phyloP scores from a whole-genome alignment of 2,797 vertebrate genomes.

The Hozukius guyotensis region DNA sequence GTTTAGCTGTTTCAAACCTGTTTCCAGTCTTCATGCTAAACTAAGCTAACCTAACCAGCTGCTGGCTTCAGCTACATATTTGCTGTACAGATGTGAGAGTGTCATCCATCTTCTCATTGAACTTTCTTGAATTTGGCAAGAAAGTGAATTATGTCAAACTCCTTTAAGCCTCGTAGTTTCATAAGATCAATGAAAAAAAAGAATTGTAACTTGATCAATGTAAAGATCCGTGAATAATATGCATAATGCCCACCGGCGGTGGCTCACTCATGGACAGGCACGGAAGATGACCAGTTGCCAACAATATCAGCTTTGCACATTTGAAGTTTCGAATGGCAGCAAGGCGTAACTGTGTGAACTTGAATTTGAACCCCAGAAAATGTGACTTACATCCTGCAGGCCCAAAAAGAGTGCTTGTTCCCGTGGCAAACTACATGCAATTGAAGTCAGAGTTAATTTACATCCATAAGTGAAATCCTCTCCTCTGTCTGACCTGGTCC shows the following conservation, averaged over 20 bases:
- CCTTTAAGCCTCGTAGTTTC: not conserved
- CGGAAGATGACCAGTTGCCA: constrained; percentile 18
- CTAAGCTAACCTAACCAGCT: not conserved
- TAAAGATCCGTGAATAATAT: constrained; percentile 10
- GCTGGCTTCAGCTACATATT: not conserved
- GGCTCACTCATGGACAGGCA: constrained; percentile 31
- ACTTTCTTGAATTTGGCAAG: not conserved
- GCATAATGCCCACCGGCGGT: constrained; percentile 12
- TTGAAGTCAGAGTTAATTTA: constrained; percentile 29
- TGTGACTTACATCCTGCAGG: constrained; percentile 22
- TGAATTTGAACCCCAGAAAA: constrained; percentile 21
- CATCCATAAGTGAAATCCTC: constrained; percentile 38
- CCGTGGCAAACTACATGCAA: constrained; percentile 7
- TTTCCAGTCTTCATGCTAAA: not conserved
- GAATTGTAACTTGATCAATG: not conserved
- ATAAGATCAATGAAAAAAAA: not conserved
- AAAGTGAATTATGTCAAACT: not conserved
- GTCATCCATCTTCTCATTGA: not conserved
- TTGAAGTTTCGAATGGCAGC: constrained; percentile 9
- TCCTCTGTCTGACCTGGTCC: constrained; percentile 43
- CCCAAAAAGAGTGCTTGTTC: constrained; percentile 28
- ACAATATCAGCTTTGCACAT: constrained; percentile 36
- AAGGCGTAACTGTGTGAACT: constrained; percentile 25
- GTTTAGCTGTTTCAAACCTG: not conserved
- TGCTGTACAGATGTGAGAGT: not conserved